Base-by-base conservation (phyloP, 2,888 invertebrate species). In the Anticlea derivata region DNA sequence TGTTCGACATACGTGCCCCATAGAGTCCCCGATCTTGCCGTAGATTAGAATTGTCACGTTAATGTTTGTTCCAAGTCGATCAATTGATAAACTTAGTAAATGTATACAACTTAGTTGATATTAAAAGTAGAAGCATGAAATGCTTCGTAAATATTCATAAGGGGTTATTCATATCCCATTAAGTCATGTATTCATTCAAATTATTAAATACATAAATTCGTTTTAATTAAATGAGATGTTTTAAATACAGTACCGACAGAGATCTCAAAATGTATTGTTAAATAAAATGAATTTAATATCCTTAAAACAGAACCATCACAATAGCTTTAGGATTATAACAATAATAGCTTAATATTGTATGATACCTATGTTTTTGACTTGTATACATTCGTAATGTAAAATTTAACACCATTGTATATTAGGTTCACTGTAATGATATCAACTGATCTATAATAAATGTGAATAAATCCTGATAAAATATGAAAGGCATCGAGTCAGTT, bases 311-410 rank as follows among this genome's bases (percentile, higher is more conserved):
- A 88, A 88, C 86, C 84, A 88, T 86, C 80, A 80, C 78, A 72
- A 80, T 87, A 88, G 87, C 81, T 86, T 86, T 86, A 87, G 87
- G 80, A 74, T 81, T 75, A 83, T 79, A 84, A 87, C 86, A 87
- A 87, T 86, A 86, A 85, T 88, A 88, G 83, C 78, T 70, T 80
- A 70, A 77, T 81, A 81, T 71, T 87, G 80, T 88, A 88, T 86
- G 73, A 87, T 86, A 86, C 78, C 74, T 87, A 88, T 89, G 87
- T 90, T 90, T 89, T 90, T 86, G 89, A 87, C 85, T 85, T 89
- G 87, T 90, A 86, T 89, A 89, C 89, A 88, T 84, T 83, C 75
- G 76, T 82, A 83, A 75, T 86, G 83, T 87, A 85, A 84, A 86
- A 73, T 86, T 81, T 71, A 78, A 68, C 71, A 78, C 53, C 79